Evolutionary conservation across 2,888 invertebrate species (phyloP), one percentile per base, ranked within the genome.

Genomic region (Pseudoips prasinana): DNA sequence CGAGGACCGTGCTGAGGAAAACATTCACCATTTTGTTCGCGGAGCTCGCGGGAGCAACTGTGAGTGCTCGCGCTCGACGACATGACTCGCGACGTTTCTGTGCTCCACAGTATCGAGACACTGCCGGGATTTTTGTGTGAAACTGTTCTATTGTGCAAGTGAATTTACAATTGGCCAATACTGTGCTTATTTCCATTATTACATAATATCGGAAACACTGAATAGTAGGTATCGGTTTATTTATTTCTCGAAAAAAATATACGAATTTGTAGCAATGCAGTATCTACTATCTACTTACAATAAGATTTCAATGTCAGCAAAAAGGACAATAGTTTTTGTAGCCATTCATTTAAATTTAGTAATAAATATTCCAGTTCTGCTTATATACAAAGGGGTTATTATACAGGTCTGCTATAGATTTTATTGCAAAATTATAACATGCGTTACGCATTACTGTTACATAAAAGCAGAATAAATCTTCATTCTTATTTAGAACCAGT

Each of bases 21-120:
- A 82, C 85, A 81, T 83, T 86, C 83, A 84, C 85, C 83, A 85
- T 85, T 84, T 82, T 84, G 74, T 75, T 61, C 59, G 68, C 73
- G 78, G 58, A 64, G 62, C 65, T 77, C 67, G 77, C 55, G 62
- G 65, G 58, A 65, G 65, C 66, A 46, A 64, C 72, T 64, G 73
- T 73, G 73, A 42, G 48, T 65, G 20, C 53, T 42, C 60, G 66
- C 63, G 64, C 56, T 51, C 43, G 44, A 48, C 58, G 66, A 58
- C 63, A 77, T 79, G 76, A 69, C 46, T 54, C 51, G 44, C 38
- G 46, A 46, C 37, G 41, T 58, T 54, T 50, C 42, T 40, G 52
- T 59, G 58, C 59, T 64, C 65, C 54, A 44, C 48, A 25, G 25
- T 22, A 19, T 41, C 30, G 27, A 33, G 37, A 14, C 28, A 29